A percentile compares a stretch with the other conserved stretches of the same genome.
These are phyloP conservation scores for Nannobrachium achirus DNA, from an alignment of 2,113 vertebrate genomes.

Conservation along the genomic window DNA sequence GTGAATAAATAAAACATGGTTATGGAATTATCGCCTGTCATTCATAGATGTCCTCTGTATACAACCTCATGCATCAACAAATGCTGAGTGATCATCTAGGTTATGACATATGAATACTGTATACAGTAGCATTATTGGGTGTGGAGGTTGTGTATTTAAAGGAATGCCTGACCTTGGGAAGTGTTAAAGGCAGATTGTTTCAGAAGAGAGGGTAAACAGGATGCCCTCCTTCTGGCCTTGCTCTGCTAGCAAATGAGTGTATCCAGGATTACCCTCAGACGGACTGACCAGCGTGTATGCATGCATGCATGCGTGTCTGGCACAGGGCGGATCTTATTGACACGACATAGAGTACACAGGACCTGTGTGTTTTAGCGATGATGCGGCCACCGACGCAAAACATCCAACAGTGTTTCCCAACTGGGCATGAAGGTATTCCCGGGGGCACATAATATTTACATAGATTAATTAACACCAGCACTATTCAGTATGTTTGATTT, in stretches of 20 bases:
- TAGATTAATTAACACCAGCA: constrained; percentile 3
- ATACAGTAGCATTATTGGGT: too few species aligned
- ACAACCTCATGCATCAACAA: too few species aligned
- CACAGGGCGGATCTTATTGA: constrained; percentile 52
- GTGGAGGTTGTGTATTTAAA: too few species aligned
- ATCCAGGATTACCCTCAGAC: constrained; percentile 30
- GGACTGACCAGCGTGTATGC: background rate
- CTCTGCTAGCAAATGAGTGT: constrained; percentile 6
- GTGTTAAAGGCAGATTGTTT: too few species aligned
- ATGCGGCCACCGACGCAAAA: background rate
- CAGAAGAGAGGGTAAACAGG: constrained; percentile 35
- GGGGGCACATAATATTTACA: constrained; percentile 23
- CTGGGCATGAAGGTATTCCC: constrained; percentile 36
- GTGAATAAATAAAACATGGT: too few species aligned
- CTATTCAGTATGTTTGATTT: constrained; percentile 22
- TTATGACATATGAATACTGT: too few species aligned
- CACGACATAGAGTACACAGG: background rate
- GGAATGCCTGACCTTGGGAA: too few species aligned
- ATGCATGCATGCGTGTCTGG: constrained; percentile 9
- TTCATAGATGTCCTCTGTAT: too few species aligned
- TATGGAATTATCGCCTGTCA: too few species aligned
- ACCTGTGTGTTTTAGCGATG: constrained; percentile 13
- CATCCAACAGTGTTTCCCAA: constrained; percentile 48
- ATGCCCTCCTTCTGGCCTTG: constrained; percentile 36
- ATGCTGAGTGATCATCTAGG: too few species aligned